These are phyloP conservation scores for Neolamprologus hecqui DNA, from an alignment of 2,113 vertebrate genomes.

Conservation along the genomic window DNA sequence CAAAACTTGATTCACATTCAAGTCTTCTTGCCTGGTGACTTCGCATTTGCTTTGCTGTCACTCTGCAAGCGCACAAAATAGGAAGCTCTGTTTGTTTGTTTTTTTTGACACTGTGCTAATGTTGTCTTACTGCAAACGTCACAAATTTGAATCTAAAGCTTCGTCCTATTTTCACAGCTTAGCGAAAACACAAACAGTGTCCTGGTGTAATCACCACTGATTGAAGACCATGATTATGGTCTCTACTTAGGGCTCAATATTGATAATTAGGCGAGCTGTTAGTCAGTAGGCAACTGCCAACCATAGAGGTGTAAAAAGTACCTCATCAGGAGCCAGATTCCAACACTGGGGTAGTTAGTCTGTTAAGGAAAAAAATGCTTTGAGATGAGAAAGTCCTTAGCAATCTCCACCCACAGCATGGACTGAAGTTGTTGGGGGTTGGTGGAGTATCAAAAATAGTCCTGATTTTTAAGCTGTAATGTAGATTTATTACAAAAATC, in stretches of 20 bases:
- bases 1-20: background rate
- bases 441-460: conserved; percentile 8
- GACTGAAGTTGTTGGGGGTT: background rate
- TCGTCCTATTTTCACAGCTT: background rate
- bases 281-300: background rate
- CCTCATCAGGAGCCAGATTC: conserved; percentile 15
- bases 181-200: background rate
- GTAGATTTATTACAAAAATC: background rate
- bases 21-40: background rate
- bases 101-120: background rate
- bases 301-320: background rate
- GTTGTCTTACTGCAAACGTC: background rate
- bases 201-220: background rate
- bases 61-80: background rate
- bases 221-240: background rate
- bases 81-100: background rate
- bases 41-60: background rate
- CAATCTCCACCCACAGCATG: background rate
- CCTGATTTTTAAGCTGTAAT: background rate
- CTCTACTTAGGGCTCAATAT: background rate
- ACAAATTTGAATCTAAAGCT: background rate
- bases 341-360: conserved; percentile 25
- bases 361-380: background rate
- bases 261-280: background rate
- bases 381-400: background rate